Conservation (phyloP, 53 echinoderm and acorn worm genomes). For the Holothuria leucospilota region DNA sequence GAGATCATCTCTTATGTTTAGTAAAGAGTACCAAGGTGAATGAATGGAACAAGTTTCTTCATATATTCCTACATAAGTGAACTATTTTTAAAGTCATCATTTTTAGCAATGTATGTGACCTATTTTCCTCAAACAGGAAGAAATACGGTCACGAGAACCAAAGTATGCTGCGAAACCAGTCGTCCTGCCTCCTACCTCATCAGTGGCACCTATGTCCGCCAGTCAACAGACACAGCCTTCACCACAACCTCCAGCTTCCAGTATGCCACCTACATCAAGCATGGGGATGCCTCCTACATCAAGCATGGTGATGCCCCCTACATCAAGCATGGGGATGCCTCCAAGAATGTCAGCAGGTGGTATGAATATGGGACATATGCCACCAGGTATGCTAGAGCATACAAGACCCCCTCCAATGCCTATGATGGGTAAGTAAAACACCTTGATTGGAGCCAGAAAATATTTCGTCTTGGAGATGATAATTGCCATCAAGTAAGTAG, state of each 20-base stretch:
- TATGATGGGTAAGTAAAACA: constrained; percentile 16
- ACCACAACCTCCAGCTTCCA: constrained; percentile 18
- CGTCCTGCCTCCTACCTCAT: not conserved
- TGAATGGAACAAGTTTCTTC: not conserved
- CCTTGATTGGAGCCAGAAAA: no score
- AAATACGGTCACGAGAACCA: constrained; percentile 55
- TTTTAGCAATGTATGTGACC: no score
- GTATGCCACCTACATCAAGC: constrained; percentile 18
- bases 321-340: constrained; percentile 52
- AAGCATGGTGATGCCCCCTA: constrained; percentile 22
- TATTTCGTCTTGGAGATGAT: no score
- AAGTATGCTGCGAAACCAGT: constrained; percentile 59
- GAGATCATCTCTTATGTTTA: no score
- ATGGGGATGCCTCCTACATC: constrained; percentile 11
- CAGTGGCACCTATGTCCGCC: not conserved
- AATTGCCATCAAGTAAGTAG: no score
- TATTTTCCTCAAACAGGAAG: constrained; percentile 52
- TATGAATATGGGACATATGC: constrained; percentile 49
- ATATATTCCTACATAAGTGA: not conserved
- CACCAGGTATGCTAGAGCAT: constrained; percentile 50
- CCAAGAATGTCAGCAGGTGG: constrained; percentile 27
- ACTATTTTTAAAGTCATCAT: no score
- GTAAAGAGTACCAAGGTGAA: not conserved
- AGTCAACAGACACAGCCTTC: constrained; percentile 7
- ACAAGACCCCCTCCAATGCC: constrained; percentile 34